Evolutionary conservation across 2,888 invertebrate species (phyloP), one percentile per base, ranked within the genome.

Genomic region (Drosophila hamatofila): DNA sequence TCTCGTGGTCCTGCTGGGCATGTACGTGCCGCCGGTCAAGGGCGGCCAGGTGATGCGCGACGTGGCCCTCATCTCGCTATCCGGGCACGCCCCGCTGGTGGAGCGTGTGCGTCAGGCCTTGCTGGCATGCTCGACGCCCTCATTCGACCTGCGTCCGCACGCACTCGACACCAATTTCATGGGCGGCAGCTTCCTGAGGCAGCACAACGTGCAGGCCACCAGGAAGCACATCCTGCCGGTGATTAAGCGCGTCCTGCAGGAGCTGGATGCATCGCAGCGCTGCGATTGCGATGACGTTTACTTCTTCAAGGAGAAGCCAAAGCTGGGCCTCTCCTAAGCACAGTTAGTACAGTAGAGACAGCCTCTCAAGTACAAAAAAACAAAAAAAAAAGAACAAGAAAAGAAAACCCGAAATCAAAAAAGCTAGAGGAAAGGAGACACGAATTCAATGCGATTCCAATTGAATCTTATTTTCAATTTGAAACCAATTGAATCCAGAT

Each of bases 191-290:
- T 94, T 95, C 80, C 95, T 94, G 81, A 92, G 92, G 11, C 96
- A 96, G 80, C 84, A 90, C 0, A 96, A 96, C 84, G 87, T 95
- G 0, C 93, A 93, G 48, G 94, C 94, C 0, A 95, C 96, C 0
- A 93, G 96, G 30, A 96, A 96, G 90, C 96, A 96, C 86, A 94
- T 96, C 73, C 92, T 96, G 63, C 96, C 96, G 0, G 93, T 95
- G 25, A 83, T 96, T 16, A 94, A 94, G 78, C 92, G 93, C n/a
- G 94, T 94, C 63, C 73, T 93, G 63, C 81, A 89, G 21, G 71
- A 78, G 0, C 63, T 85, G 83, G 87, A 88, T 61, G 52, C 58
- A 2, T 35, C 76, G 0, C 71, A 68, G 12, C 58, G 30, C 7
- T 79, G 86, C 33, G 76, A 82, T 23, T 78, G 78, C 57, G 75